Evolutionary conservation across 2,113 vertebrate species (phyloP), one percentile per base, ranked within the genome.

Genomic region (Gadus macrocephalus): DNA sequence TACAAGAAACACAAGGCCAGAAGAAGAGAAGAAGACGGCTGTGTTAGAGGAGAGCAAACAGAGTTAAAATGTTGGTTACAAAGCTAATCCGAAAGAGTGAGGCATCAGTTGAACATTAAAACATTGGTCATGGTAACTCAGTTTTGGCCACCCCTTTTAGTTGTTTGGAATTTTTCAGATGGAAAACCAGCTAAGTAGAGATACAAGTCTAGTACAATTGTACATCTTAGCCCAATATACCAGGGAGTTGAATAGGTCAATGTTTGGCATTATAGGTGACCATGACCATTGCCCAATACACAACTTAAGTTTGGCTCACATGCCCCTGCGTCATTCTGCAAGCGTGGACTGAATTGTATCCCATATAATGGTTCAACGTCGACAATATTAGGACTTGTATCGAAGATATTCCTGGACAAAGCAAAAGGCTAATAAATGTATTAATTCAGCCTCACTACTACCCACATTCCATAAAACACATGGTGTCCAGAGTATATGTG

Each of bases 281-380:
- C 79, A 17, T 59, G 74, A 89, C 85, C 85, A 81, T 64, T 72
- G 61, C 15, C 42, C 19, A 53, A 35, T 67, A 65, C 25, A 12
- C 73, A 70, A 81, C 3, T 14, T 83, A 75, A 60, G 71, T 63
- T 35, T 35, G 69, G 66, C 75, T 77, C 76, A 68, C 42, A 31
- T 65, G 84, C 83, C 86, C 16, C 68, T 61, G 87, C 85, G 87
- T 89, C 85, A 81, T 77, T 68, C 67, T 17, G 8, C 35, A 15
- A 28, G 19, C 31, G 20, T n/a, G 27, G 28, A 15, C 49, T 27
- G 17, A 76, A 71, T 74, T 58, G 11, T 9, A 60, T 20, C 55
- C 25, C 25, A 15, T 9, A 75, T 65, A 2, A 9, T 58, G 31
- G 5, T 42, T 31, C 62, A 49, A 67, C 17, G 9, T 6, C 9